Evolutionary conservation across 2,797 vertebrate genomes (phyloP), one percentile per base, ranked within the genome.

Genomic region (Malacoraja senta): DNA sequence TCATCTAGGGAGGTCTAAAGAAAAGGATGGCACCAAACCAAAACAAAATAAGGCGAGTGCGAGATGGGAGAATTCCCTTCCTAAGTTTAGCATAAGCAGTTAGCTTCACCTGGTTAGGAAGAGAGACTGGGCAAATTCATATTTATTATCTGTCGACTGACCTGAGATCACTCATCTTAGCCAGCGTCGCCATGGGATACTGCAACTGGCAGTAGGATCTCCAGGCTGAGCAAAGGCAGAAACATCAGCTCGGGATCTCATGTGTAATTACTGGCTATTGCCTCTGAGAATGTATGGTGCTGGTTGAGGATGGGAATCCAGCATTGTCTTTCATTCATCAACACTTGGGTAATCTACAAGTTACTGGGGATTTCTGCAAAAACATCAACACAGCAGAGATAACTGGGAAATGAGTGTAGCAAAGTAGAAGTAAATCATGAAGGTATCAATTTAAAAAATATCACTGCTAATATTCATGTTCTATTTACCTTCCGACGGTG

Each of bases 401-500:
- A 17, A 63, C 1, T 26, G 29, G 12, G 12, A 61, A n/a, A 88
- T 63, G 76, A 93, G 76, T 9, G 79, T 72, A 81, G 61, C 61
- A 91, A 44, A 78, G 61, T 3, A 80, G n/a, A 21, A 79, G 44
- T 68, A 94, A 94, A 92, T 58, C 58, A 91, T 17, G 63, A 71
- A 53, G 78, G 91, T 19, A 94, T 93, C 93, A 94, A 94, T 78
- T 93, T 94, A 94, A 94, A 94, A 94, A 94, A 94, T 94, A 93
- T 94, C 94, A 80, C 76, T 93, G 93, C 17, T 26, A 8, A 72
- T 32, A 79, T 58, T 72, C 15, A 58, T 93, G 93, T 98, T 96
- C 98, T 98, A 94, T 98, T 97, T 94, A 99, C 97, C 98, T 98
- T 98, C 96, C 98, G 97, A 95, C 98, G 97, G 94, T 99, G 98